Evolutionary conservation across 2,888 invertebrate genomes (phyloP), one percentile per base, ranked within the genome.

Genomic region (Cistogaster globosa): DNA sequence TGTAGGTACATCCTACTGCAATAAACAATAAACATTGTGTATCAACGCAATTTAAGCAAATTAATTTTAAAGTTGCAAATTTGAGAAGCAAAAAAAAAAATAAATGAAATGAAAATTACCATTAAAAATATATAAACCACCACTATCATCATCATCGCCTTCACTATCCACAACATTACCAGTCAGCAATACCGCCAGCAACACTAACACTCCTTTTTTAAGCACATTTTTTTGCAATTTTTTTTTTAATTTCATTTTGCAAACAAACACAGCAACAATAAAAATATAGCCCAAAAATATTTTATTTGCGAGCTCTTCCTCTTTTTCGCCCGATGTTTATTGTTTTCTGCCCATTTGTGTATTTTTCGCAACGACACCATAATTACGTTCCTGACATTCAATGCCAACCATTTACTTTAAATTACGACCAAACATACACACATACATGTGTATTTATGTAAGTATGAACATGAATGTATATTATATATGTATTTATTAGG

Each of bases 311-410:
- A 75, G 82, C 63, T 74, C 82, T 75, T 80, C 65, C 79, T 76
- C 36, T 78, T 65, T 48, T 63, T 72, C 53, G 32, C 11, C 76
- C n/a, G 32, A 60, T 51, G 55, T 65, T 78, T 80, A 32, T 55
- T 48, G 16, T 83, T 79, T 75, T 71, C 65, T 62, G 63, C 72
- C 74, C 58, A 55, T 72, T 80, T 80, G 60, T 84, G 55, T 51
- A 55, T 55, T 58, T 77, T 85, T 78, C 65, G 78, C 72, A 74
- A 81, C 86, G 83, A 86, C 86, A 86, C 86, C 83, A 79, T 86
- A 87, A 86, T 86, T 87, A 86, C 82, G 84, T 81, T 82, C 86
- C 87, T 83, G 86, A 81, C 86, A 86, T 86, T 86, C 86, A 86
- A 86, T 86, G 87, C 84, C 87, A 87, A 68, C 79, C 84, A 86